phyloP scores from a whole-genome alignment of 2,888 invertebrate species.

The Odiellus spinosus region DNA sequence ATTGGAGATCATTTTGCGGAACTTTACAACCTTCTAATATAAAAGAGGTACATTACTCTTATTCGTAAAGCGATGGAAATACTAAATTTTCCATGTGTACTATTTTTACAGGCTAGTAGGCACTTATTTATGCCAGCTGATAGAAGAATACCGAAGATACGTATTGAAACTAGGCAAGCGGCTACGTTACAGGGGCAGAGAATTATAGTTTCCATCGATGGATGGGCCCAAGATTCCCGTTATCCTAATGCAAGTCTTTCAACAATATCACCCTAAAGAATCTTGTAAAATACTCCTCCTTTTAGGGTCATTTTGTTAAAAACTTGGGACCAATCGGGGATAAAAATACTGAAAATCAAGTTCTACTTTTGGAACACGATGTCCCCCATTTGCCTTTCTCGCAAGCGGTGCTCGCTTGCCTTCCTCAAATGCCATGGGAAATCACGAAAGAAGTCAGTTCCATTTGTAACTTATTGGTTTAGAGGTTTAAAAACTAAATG shows the following conservation, averaged over 20 bases:
- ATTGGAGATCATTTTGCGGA: constrained; percentile 97
- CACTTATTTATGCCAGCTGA: constrained; percentile 92
- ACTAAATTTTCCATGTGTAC: background rate
- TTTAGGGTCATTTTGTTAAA: constrained; percentile 78
- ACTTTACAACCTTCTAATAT: constrained; percentile 64
- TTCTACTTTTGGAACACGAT: constrained; percentile 81
- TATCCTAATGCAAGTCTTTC: constrained; percentile 44
- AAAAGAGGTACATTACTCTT: constrained; percentile 28
- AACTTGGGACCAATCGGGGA: constrained; percentile 83
- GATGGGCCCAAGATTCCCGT: constrained; percentile 83
- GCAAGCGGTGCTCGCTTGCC: constrained; percentile 74
- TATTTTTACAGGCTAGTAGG: constrained; percentile 30
- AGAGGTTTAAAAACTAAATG: background rate
- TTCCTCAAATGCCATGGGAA: constrained; percentile 76
- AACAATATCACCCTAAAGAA: too few species aligned
- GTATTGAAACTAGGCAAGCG: constrained; percentile 85
- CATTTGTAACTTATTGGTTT: background rate
- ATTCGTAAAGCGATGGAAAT: background rate
- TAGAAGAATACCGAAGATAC: constrained; percentile 76
- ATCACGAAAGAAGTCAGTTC: constrained; percentile 58
- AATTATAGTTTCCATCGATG: constrained; percentile 88
- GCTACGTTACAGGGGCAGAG: constrained; percentile 61
- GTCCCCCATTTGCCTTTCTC: constrained; percentile 92
- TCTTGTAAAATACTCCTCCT: too few species aligned
- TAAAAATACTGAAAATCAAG: constrained; percentile 91